Evolutionary conservation across 2,888 invertebrate species (phyloP), one percentile per base, ranked within the genome.

Genomic region (Dynastes tityus): DNA sequence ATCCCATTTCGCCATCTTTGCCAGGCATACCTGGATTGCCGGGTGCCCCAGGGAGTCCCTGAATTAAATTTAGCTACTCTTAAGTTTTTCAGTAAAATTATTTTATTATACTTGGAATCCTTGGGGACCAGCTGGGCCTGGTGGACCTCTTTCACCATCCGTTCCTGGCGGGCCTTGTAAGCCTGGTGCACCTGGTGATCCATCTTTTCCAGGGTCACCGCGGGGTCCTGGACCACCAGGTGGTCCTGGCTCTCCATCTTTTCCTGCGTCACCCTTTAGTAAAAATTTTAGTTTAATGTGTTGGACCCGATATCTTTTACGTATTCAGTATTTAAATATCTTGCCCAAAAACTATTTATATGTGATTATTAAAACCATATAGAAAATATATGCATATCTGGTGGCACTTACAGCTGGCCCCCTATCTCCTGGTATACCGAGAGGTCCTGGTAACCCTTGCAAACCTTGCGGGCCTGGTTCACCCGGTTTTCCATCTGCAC

Each of bases 401-500:
- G 32, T 37, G 5, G 0, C 5, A 65, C 65, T 53, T 89, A 94
- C 95, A 82, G 92, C 91, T 83, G 93, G 89, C 82, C 95, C 95
- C 86, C 94, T 92, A 84, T 95, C 94, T 80, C 96, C 96, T n/a
- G 93, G 92, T 27, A 92, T 90, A 68, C 96, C 96, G 84, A 94
- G 91, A 2, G 93, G 91, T 67, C 96, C 96, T 65, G 94, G 95
- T 22, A 94, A 89, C 49, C 97, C 97, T 89, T 95, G 94, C 27
- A 94, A 89, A 16, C 97, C 97, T 86, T 93, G 93, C 13, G 92
- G 90, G 63, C 97, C 97, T 84, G 94, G 93, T 85, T 96, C 96
- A 32, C 97, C 97, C 13, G 95, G 92, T 86, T 95, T 94, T 5
- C 97, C 97, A 88, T 97, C 96, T 78, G 95, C 94, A 9, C 97